These are phyloP conservation scores for Drosophila aldrichi DNA, from an alignment of 2,888 invertebrate genomes.

Conservation along the genomic window DNA sequence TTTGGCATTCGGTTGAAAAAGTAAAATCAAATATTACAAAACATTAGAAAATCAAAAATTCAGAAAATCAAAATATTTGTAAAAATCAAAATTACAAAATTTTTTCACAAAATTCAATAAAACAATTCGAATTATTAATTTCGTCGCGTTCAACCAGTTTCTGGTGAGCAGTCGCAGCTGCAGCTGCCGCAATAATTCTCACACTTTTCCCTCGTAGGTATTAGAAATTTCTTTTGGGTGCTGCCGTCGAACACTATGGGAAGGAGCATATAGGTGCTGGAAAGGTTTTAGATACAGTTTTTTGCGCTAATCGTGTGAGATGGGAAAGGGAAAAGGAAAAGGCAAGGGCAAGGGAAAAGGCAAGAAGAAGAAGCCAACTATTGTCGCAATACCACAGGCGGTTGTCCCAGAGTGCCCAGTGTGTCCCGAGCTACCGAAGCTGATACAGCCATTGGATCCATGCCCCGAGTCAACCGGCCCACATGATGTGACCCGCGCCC, in stretches of 20 bases:
- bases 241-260: constrained; percentile 21
- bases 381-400: constrained; percentile 13
- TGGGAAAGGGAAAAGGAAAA: constrained; percentile 58
- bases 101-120: too few species aligned
- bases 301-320: constrained; percentile 24
- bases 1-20: constrained; percentile 12
- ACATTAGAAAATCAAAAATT: too few species aligned
- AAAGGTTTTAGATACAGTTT: constrained; percentile 2
- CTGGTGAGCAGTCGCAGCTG: constrained; percentile 4
- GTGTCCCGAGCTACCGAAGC: constrained; percentile 63
- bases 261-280: constrained; percentile 6
- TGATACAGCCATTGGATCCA: constrained; percentile 62
- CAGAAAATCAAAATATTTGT: too few species aligned
- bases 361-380: constrained; percentile 51
- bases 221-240: not conserved
- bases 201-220: not conserved
- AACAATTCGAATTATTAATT: not conserved
- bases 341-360: constrained; percentile 57
- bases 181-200: not conserved
- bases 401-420: constrained; percentile 48
- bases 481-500: constrained; percentile 66
- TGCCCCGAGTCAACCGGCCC: constrained; percentile 66
- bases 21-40: not conserved
- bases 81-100: too few species aligned
- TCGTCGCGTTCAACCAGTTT: constrained; percentile 16